Evolutionary conservation across 2,113 vertebrate species (phyloP).

Genomic region (Centropus bengalensis): DNA sequence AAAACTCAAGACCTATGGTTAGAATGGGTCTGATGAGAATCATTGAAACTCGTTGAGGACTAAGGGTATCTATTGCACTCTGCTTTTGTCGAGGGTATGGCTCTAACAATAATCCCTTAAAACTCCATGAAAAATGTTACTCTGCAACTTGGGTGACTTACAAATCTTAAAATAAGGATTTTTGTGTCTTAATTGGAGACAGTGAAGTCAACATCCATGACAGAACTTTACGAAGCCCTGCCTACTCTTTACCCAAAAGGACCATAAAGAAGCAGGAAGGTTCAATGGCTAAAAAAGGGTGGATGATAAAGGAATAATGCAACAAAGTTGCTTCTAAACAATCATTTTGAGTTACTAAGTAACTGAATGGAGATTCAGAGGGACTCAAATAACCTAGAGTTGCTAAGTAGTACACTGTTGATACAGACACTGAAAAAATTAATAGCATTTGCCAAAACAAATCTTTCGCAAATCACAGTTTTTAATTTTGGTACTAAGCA

Average conservation of each 20-base stretch:
- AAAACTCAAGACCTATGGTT: conserved; percentile 41
- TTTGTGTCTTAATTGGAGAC: conserved; percentile 54
- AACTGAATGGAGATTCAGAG: background rate
- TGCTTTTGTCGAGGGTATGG: background rate
- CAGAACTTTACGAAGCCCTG: background rate
- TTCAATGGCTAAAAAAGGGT: background rate
- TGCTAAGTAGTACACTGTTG: background rate
- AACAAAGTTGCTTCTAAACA: background rate
- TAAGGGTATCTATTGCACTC: conserved; percentile 44
- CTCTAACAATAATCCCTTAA: conserved; percentile 44
- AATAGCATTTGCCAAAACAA: background rate
- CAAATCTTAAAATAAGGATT: conserved; percentile 38
- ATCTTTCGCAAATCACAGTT: background rate
- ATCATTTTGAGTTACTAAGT: conserved; percentile 2
- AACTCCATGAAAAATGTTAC: conserved; percentile 38
- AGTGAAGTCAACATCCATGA: conserved; percentile 34
- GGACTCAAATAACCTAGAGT: background rate
- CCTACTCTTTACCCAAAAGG: conserved; percentile 44
- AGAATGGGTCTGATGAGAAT: conserved; percentile 44
- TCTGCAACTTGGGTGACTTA: conserved; percentile 49
- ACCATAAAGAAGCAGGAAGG: conserved; percentile 17
- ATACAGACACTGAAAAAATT: background rate
- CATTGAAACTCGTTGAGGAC: conserved; percentile 24
- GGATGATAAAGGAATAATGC: background rate
- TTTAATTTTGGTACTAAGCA: background rate